Evolutionary conservation across 2,888 invertebrate genomes (phyloP), one percentile per base, ranked within the genome.

Genomic region (Phania funesta): DNA sequence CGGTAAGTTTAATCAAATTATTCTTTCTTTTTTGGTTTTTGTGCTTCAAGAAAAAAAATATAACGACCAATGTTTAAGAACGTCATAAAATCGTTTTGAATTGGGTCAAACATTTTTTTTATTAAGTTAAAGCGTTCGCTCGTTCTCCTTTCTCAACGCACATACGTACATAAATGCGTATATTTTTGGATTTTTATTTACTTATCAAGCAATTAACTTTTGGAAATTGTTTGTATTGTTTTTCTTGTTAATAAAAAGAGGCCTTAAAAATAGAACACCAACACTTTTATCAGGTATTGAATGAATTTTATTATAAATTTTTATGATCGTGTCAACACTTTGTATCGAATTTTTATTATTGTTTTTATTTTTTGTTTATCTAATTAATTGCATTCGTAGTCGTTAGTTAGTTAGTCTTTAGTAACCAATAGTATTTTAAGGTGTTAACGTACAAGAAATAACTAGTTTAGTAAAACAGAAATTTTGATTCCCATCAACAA

Each of bases 41-140:
- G 38, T 38, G 16, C 20, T 50, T 16, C 54, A 44, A n/a, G 3
- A 46, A 64, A 8, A 11, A n/a, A 9, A 32, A 29, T 44, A 62
- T 50, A 64, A 64, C 46, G 26, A 29, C 48, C 48, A 58, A 44
- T 24, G 35, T 32, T 67, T 46, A 29, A 76, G 62, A 76, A 67
- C 32, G 76, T 77, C 71, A 81, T 76, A 73, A 81, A 77, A 77
- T 56, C 73, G 32, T 56, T 81, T 77, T 60, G 64, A 77, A 68
- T 68, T 81, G 56, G 81, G 81, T 81, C 81, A 81, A 64, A 56
- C 71, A 73, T 77, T 77, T 62, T 54, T 70, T 71, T 44, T 32
- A 58, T 41, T 22, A 54, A 20, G 16, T 70, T 58, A 18, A 18
- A 7, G 5, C 20, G n/a, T 13, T 7, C 26, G 48, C 32, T 24